Base-by-base conservation (phyloP, 2,888 invertebrate species). In the Trachelus stipa region DNA sequence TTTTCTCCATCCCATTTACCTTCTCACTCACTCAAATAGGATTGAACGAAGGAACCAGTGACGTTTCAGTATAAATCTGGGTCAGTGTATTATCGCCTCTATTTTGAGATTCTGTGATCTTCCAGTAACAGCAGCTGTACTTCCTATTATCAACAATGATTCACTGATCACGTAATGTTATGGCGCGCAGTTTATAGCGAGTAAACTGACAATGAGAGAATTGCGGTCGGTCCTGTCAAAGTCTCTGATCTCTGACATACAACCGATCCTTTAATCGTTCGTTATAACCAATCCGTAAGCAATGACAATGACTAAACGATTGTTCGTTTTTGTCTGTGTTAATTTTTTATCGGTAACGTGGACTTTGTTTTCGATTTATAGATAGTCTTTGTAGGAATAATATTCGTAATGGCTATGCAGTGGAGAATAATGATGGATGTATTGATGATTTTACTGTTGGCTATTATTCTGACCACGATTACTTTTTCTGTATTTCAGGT, bases 71-170 rank as follows among this genome's bases (percentile, higher is more conserved):
- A 56, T 56, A 56, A 56, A 56, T 56, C 56, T 56, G 68, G 76
- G 74, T 77, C 79, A 81, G 81, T 82, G 88, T 88, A 90, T 90
- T 90, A 88, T 90, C 90, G 87, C 86, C 83, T 83, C 90, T 90
- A 91, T 90, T 91, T 90, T 85, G 83, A 88, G 89, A 87, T 82
- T 87, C 83, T 89, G 87, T 88, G 89, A 87, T 87, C 87, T 88
- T 85, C 56, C 56, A 56, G 79, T 73, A 69, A 87, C 87, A 88
- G 86, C 90, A 90, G 91, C 90, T 90, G 91, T 86, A 85, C 90
- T 85, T 90, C 90, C 89, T 88, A 90, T 91, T 89, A 88, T 88
- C 86, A 88, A 88, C 90, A 88, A 90, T 90, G 89, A 90, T 90
- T 90, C 89, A 89, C 87, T 88, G 89, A 90, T 90, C 88, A 87